A percentile compares a stretch with the other conserved stretches of the same genome.
phyloP scores from a whole-genome alignment of 2,113 vertebrate genomes.

The Nycticryphes semicollaris region DNA sequence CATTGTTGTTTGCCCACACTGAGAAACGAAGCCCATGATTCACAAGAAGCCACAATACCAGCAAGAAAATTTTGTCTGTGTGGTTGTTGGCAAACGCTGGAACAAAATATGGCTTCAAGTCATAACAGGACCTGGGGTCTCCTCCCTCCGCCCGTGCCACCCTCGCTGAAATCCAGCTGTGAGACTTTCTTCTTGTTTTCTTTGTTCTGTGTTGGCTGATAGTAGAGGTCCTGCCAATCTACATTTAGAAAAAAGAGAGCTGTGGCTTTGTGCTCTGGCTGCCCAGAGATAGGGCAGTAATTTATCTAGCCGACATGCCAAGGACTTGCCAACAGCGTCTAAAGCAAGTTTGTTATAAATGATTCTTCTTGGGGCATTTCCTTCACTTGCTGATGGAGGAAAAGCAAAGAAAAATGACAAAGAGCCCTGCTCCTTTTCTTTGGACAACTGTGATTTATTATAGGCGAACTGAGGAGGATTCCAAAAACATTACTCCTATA shows the following conservation, averaged over 20 bases:
- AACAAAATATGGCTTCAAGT: background rate
- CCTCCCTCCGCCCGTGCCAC: background rate
- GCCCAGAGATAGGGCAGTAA: slow-evolving; percentile 16
- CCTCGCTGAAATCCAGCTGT: background rate
- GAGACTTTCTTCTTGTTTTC: background rate
- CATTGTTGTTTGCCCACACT: background rate
- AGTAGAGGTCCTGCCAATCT: background rate
- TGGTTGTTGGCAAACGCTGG: background rate
- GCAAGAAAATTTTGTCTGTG: background rate
- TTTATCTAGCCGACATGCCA: background rate
- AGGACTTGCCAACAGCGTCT: background rate
- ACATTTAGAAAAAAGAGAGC: background rate
- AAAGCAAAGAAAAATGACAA: slow-evolving; percentile 1
- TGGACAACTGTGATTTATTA: slow-evolving; percentile 50
- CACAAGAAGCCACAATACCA: background rate
- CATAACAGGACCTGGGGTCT: background rate
- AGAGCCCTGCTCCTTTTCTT: background rate
- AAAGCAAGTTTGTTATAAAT: background rate
- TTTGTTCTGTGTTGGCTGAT: background rate
- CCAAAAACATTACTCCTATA: slow-evolving; percentile 14
- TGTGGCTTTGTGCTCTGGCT: background rate
- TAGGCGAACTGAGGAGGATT: background rate
- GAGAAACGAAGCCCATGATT: background rate
- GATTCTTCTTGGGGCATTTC: background rate
- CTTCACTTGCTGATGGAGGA: background rate